Base-by-base conservation (phyloP, 2,113 vertebrate species). In the Channa maculata region DNA sequence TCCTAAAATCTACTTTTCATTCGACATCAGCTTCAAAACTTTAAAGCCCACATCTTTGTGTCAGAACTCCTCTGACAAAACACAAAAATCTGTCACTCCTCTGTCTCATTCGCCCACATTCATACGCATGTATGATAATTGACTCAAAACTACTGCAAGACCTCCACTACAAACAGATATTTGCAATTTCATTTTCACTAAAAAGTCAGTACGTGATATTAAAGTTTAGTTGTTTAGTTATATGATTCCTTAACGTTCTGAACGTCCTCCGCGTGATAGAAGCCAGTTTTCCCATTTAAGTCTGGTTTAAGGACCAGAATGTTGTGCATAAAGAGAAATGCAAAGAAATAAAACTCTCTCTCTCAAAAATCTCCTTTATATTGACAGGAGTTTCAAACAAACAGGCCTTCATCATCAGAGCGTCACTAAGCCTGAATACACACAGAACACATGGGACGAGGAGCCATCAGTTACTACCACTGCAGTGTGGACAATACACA, bases 1-100 rank as follows among this genome's bases (percentile, higher is more conserved):
- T 10, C 48, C 64, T 36, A 4, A 62, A 77, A 75, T 65, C 33
- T 34, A 14, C 9, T 62, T 59, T 77, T 80, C 34, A 52, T 8
- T 80, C 14, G 37, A 6, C 2, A 78, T 77, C 50, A 55, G 45
- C 65, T 39, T 77, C 63, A 68, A 60, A 75, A 59, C 37, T 4
- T 3, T 34, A 49, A 3, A 64, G 65, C 64, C 6, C 38, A 33
- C 12, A 44, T 63, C 64, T 72, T 14, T 15, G 61, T 15, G 52
- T 60, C 63, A 2, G 8, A 48, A 3, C 15, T 63, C 43, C 41
- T 6, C 59, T 51, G 60, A 66, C 33, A 49, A 44, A 65, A 61
- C 50, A 51, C 24, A 41, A 11, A 49, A 36, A 52, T 62, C 50
- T 48, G 38, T 33, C 49, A 10, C 38, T 52, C 9, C 45, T 49